A percentile compares a stretch with the other conserved stretches of the same genome.
These are phyloP conservation scores for Empidonax traillii DNA, from an alignment of 2,113 vertebrate species.

Conservation along the genomic window DNA sequence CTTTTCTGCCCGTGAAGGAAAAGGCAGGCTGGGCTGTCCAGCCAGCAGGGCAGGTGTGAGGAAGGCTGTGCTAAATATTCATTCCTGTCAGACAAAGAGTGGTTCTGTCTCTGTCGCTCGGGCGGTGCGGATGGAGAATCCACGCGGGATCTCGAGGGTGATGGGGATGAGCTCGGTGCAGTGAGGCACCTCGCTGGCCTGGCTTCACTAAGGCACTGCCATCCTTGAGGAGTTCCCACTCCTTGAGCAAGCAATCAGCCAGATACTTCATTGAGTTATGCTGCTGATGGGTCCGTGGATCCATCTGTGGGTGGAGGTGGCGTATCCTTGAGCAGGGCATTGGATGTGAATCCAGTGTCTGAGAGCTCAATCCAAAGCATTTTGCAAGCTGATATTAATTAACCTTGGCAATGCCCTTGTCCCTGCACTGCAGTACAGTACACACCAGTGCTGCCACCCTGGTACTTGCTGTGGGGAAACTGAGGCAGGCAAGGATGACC, in stretches of 20 bases:
- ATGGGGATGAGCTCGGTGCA: neutral
- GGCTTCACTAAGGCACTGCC: neutral
- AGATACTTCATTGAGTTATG: fast-evolving
- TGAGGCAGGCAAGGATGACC: neutral
- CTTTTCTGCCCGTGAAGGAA: neutral
- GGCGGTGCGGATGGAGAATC: neutral
- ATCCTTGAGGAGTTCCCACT: fast-evolving
- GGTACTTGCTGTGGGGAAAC: neutral
- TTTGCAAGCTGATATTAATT: neutral
- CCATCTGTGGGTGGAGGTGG: fast-evolving
- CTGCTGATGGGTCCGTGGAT: fast-evolving
- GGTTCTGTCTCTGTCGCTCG: fast-evolving
- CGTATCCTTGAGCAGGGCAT: fast-evolving
- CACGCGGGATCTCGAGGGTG: neutral
- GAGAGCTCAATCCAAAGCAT: neutral
- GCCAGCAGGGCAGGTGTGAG: neutral
- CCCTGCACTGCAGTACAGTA: neutral
- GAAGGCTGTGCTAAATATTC: neutral
- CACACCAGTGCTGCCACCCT: fast-evolving
- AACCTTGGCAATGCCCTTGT: neutral
- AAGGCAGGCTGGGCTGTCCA: neutral
- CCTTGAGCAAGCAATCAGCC: fast-evolving
- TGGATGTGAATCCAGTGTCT: fast-evolving
- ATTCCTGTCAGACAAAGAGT: neutral
- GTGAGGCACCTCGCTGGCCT: neutral